phyloP scores from a whole-genome alignment of 2,797 vertebrate genomes.

The Euphonia xanthogaster region DNA sequence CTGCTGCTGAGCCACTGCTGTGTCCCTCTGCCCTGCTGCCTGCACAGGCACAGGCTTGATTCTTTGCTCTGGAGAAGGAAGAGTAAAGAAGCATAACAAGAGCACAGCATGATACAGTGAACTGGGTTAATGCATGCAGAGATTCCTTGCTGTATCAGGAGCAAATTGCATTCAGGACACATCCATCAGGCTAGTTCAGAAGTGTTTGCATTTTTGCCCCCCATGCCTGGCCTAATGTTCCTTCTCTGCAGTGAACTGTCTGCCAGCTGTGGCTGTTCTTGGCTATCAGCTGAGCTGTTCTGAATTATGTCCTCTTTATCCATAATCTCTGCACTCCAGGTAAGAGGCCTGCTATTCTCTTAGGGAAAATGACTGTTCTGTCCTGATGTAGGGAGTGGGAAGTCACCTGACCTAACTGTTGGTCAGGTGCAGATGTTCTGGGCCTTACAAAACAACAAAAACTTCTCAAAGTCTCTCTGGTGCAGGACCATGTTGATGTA shows the following conservation, averaged over 20 bases:
- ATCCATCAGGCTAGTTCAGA: background rate
- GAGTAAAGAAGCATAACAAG: background rate
- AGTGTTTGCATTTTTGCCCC: background rate
- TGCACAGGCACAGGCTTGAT: background rate
- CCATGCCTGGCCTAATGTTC: background rate
- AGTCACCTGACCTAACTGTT: background rate
- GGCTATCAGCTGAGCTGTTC: background rate
- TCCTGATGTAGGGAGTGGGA: background rate
- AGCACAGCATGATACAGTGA: background rate
- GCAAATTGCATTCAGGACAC: background rate
- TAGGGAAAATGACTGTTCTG: background rate
- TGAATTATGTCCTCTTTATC: background rate
- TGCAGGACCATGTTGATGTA: background rate
- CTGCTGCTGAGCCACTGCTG: background rate
- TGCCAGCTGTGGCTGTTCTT: background rate
- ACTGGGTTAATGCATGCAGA: background rate
- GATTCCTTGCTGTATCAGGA: background rate
- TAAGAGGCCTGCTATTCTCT: background rate
- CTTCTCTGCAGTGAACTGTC: background rate
- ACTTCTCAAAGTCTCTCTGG: background rate
- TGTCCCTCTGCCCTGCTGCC: background rate
- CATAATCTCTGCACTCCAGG: background rate
- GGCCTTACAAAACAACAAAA: background rate
- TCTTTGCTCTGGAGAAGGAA: background rate
- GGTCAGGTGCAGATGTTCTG: background rate